Conservation (phyloP, 2,888 invertebrate genomes). For the Syrphus vitripennis region DNA sequence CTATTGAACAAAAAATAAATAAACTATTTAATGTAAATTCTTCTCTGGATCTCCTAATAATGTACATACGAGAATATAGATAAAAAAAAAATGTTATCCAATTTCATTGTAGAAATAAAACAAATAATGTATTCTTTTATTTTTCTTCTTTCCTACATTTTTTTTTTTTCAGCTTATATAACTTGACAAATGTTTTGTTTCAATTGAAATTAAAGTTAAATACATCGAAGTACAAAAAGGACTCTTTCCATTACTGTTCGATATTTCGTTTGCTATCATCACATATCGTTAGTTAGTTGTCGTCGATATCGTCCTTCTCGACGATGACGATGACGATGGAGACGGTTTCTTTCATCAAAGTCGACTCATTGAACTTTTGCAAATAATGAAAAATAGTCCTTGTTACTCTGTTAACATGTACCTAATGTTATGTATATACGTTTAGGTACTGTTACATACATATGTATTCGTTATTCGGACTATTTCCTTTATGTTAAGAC, state of each 20-base stretch:
- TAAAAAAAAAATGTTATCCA: constrained; percentile 10
- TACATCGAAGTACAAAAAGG: constrained; percentile 14
- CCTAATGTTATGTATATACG: background rate
- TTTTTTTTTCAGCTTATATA: constrained; percentile 2
- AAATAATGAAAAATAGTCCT: constrained; percentile 65
- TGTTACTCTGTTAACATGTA: constrained; percentile 25
- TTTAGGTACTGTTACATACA: background rate
- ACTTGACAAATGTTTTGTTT: constrained; percentile 49
- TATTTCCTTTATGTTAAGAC: constrained; percentile 50
- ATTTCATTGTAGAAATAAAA: constrained; percentile 33
- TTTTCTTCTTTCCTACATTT: background rate
- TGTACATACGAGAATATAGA: background rate
- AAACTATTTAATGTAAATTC: background rate
- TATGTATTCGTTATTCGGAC: constrained; percentile 26
- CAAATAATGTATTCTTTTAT: background rate
- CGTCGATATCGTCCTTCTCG: constrained; percentile 5
- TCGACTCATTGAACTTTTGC: constrained; percentile 64
- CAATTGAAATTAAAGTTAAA: constrained; percentile 70
- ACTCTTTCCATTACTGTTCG: constrained; percentile 18
- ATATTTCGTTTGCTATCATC: constrained; percentile 63
- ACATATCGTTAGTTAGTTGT: constrained; percentile 43
- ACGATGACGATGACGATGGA: too few species aligned
- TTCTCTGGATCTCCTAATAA: background rate
- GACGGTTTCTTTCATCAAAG: background rate
- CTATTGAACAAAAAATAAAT: background rate